Evolutionary conservation across 2,797 vertebrate species (phyloP).

Genomic region (Emydoidea blandingii): DNA sequence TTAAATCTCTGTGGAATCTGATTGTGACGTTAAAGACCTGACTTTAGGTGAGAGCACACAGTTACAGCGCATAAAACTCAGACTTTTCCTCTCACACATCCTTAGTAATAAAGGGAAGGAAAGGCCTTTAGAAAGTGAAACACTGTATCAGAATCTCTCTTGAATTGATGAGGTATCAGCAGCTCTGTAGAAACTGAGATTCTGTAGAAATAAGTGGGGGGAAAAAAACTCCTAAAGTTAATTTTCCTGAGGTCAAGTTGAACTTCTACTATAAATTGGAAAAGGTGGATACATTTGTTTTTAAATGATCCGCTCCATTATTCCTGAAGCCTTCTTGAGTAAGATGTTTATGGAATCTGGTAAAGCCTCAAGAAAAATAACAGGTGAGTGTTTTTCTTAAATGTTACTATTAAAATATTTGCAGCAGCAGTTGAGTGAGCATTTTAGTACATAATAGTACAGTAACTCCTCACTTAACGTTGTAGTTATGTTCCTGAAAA

Average conservation of each 20-base stretch:
- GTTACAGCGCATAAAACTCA: neutral
- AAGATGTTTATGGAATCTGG: neutral
- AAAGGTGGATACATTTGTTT: neutral
- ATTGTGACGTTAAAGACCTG: neutral
- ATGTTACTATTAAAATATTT: conserved; percentile 58
- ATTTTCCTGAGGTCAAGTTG: neutral
- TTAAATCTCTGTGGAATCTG: neutral
- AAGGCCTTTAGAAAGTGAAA: neutral
- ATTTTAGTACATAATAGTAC: neutral
- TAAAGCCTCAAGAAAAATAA: neutral
- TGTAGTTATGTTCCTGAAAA: no score
- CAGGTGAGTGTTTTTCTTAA: neutral
- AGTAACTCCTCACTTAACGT: no score
- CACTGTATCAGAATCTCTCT: neutral
- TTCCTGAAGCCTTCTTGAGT: fast-evolving
- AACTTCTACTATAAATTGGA: neutral
- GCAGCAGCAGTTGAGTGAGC: conserved; percentile 63
- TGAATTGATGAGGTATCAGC: neutral
- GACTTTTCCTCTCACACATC: neutral
- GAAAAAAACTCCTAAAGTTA: neutral
- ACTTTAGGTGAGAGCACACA: neutral
- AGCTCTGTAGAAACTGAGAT: neutral
- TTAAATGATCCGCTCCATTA: neutral
- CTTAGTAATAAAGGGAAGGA: neutral
- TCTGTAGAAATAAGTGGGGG: neutral